A percentile compares a stretch with the other conserved stretches of the same genome.
Conservation (phyloP, 2,113 vertebrate species). For the Prietella phreatophila region DNA sequence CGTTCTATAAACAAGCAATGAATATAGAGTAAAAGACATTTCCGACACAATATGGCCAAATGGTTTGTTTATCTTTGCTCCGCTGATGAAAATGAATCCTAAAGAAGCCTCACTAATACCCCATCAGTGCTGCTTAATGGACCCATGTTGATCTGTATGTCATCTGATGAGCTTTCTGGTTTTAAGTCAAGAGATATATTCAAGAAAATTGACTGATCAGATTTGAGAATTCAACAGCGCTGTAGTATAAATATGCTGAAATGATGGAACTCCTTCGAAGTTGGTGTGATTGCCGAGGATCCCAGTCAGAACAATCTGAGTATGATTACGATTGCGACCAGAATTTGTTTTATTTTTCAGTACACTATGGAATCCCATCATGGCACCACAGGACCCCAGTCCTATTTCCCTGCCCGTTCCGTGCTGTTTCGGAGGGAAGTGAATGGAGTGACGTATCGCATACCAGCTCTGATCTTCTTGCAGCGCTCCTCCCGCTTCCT, state of each 20-base stretch:
- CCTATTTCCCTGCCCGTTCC: constrained; percentile 76
- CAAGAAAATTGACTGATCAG: not conserved
- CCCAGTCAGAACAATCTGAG: not conserved
- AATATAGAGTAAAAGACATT: too few relatives aligned
- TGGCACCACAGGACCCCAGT: constrained; percentile 73
- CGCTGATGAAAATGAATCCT: too few relatives aligned
- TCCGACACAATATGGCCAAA: too few relatives aligned
- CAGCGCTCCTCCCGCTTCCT: constrained; percentile 75
- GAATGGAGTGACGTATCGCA: constrained; percentile 84
- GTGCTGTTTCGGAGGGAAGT: constrained; percentile 85
- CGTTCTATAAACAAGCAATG: too few relatives aligned
- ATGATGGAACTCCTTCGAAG: not conserved
- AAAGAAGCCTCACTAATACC: too few relatives aligned
- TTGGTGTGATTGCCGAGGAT: not conserved
- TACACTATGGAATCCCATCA: not conserved
- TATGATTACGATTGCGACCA: not conserved
- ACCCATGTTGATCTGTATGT: not conserved
- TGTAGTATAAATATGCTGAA: too few relatives aligned
- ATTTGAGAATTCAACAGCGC: not conserved
- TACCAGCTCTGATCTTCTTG: constrained; percentile 85
- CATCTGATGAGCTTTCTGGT: not conserved
- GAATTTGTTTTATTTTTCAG: not conserved
- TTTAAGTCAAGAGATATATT: not conserved
- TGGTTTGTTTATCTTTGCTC: too few relatives aligned
- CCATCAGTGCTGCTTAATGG: not conserved